Percentiles rank a stretch among this genome's conserved stretches.
Evolutionary conservation across 2,113 vertebrate genomes (phyloP).

Genomic region (Elephas maximus): DNA sequence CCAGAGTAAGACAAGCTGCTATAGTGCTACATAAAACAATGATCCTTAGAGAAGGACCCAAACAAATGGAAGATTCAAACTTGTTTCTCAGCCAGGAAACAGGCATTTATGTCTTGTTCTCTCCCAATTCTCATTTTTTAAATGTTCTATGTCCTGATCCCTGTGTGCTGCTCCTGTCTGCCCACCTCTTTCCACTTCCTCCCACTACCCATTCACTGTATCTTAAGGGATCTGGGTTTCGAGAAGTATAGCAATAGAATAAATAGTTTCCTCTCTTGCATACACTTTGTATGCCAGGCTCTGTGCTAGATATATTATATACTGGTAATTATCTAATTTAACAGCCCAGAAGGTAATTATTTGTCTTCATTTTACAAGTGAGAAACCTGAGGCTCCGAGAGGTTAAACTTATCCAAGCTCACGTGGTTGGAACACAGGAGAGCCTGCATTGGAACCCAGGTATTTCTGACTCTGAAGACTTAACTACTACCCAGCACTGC

Average conservation of each 20-base stretch:
- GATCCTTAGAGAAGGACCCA: background rate
- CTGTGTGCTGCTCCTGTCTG: background rate
- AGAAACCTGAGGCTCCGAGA: background rate
- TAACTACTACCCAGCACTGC: accelerated
- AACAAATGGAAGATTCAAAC: background rate
- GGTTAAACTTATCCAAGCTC: background rate
- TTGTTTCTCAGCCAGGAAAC: background rate
- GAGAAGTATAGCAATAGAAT: no score
- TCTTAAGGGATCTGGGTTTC: background rate
- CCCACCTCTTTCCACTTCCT: background rate
- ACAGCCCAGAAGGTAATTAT: background rate
- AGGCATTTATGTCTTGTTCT: background rate
- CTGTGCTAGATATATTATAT: background rate
- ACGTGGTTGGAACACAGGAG: background rate
- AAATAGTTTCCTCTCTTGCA: background rate
- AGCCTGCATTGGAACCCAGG: background rate
- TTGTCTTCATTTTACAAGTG: background rate
- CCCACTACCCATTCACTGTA: background rate
- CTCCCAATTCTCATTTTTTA: background rate
- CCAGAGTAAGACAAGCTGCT: no score
- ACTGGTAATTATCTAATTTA: background rate
- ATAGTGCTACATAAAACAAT: background rate
- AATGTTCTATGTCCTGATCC: background rate
- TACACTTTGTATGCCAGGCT: background rate
- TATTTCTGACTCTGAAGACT: background rate